Conservation (phyloP, 2,888 invertebrate genomes). For the Arctia plantaginis region DNA sequence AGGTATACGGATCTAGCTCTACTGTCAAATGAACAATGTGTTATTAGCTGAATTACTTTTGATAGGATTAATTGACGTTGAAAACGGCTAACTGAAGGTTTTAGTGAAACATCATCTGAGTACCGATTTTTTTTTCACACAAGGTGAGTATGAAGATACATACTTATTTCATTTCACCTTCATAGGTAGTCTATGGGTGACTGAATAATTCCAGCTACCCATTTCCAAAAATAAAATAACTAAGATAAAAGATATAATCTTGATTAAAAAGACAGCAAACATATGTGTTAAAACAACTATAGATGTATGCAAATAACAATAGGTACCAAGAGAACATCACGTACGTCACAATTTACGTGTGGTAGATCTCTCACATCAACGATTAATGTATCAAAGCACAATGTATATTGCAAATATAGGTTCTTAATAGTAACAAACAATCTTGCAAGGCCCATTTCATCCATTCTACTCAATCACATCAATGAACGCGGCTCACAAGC, state of each 20-base stretch:
- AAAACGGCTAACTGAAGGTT: background rate
- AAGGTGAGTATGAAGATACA: background rate
- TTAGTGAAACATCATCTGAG: background rate
- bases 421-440: slow-evolving; percentile 66
- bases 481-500: slow-evolving; percentile 73
- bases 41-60: background rate
- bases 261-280: background rate
- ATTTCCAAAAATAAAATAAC: background rate
- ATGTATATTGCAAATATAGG: slow-evolving; percentile 46
- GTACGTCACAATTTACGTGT: slow-evolving; percentile 44
- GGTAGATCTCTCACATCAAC: slow-evolving; percentile 32
- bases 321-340: slow-evolving; percentile 1
- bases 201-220: background rate
- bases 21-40: background rate
- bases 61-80: background rate
- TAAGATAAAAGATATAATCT: background rate
- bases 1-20: background rate
- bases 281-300: background rate
- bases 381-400: slow-evolving; percentile 47
- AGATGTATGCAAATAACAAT: background rate
- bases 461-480: slow-evolving; percentile 79
- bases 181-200: background rate
- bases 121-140: background rate
- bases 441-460: slow-evolving; percentile 74
- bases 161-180: background rate